Conservation (phyloP, 1,140 invertebrate genomes). For the Drosophila bocki region DNA sequence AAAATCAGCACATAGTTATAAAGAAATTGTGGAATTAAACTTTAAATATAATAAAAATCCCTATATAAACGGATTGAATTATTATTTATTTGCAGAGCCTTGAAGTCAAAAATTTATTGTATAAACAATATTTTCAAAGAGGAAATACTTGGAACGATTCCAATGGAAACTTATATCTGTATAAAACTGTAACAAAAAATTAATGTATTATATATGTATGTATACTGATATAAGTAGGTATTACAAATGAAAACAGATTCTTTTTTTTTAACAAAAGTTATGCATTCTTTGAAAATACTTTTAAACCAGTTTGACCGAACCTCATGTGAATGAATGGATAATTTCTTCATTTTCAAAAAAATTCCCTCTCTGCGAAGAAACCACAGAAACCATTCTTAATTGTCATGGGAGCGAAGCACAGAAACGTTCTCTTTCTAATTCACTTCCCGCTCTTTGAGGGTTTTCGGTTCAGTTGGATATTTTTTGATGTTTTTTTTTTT, state of each 20-base stretch:
- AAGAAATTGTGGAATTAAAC: not conserved
- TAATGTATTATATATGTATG: too few species aligned
- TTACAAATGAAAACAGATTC: too few species aligned
- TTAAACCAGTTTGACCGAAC: not conserved
- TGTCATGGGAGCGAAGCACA: conserved; percentile 69
- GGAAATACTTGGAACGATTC: too few species aligned
- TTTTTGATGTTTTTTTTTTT: conserved; percentile 34
- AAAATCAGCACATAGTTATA: not conserved
- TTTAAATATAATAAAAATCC: too few species aligned
- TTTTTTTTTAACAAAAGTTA: not conserved
- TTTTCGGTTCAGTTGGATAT: conserved; percentile 33
- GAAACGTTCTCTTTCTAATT: conserved; percentile 50
- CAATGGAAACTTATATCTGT: too few species aligned
- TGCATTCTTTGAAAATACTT: not conserved
- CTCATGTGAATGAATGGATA: conserved; percentile 7
- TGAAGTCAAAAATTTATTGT: too few species aligned
- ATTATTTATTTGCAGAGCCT: not conserved
- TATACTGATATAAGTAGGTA: too few species aligned
- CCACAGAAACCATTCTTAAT: conserved; percentile 54
- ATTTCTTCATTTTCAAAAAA: conserved; percentile 32
- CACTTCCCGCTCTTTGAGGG: conserved; percentile 35
- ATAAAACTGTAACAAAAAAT: too few species aligned
- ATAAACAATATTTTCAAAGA: too few species aligned
- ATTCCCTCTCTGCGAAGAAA: conserved; percentile 25
- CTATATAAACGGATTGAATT: too few species aligned